Evolutionary conservation across 2,888 invertebrate genomes (phyloP), one percentile per base, ranked within the genome.

Genomic region (Biston stratarius): DNA sequence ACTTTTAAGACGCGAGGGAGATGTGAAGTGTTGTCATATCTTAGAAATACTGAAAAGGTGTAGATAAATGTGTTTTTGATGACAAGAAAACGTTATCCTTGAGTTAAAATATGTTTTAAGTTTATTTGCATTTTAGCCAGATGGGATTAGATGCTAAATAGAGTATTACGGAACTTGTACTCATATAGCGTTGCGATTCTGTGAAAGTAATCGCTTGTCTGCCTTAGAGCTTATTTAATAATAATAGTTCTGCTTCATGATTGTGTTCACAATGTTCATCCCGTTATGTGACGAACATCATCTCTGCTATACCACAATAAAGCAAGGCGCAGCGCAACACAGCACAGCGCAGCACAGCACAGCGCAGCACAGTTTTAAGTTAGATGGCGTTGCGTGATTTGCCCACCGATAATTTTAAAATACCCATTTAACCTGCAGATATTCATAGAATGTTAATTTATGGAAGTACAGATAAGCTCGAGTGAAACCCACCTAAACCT

Each of bases 1-100:
- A 58, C 55, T 34, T 58, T 61, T 60, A 33, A 59, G 61, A 62
- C 48, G 66, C 24, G 47, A 11, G 52, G 45, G 42, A 48, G 51
- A 38, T 33, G 51, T 51, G 60, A 51, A 40, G 45, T 65, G 55
- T 65, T 24, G 56, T 34, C 34, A n/a, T 34, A 42, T 58, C 42
- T 52, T 44, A 52, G 36, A 5, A 59, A 59, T 59, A 48, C 48
- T 59, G 38, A 11, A 59, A 24, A 40, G 40, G 12, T 42, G 42
- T 55, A 55, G 33, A 55, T 36, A 58, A 57, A 58, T 58, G 47
- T 48, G 40, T 59, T 59, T 49, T 59, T 59, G 49, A 59, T 59
- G 59, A 47, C 12, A 10, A 45, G 47, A 58, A 48, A 48, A 42
- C 42, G 12, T 55, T 52, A 38, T 15, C 12, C 38, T 53, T 38